Conservation (phyloP, 2,888 invertebrate species). For the Platynereis dumerilii region DNA sequence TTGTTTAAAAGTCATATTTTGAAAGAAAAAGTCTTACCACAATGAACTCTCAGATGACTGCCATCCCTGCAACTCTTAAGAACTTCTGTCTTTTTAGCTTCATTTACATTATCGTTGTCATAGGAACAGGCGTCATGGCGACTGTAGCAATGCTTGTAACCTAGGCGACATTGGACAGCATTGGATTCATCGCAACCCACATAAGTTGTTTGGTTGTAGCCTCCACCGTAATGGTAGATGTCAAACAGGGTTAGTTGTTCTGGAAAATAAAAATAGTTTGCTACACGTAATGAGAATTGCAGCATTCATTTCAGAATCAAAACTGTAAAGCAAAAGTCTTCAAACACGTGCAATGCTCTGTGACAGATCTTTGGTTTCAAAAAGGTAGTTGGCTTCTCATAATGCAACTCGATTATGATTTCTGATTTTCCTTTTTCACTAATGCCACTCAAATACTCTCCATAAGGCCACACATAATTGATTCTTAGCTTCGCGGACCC, state of each 20-base stretch:
- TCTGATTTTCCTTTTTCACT: too few relatives aligned
- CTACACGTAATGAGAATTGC: neutral
- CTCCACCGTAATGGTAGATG: neutral
- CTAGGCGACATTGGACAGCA: conserved; percentile 21
- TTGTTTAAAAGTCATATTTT: too few relatives aligned
- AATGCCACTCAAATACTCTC: too few relatives aligned
- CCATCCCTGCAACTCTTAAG: conserved; percentile 30
- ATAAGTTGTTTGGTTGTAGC: conserved; percentile 8
- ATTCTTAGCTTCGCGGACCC: too few relatives aligned
- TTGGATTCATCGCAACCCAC: conserved; percentile 10
- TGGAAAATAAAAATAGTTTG: neutral
- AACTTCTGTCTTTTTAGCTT: neutral
- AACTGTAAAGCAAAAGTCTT: neutral
- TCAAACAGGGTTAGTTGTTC: neutral
- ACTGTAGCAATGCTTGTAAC: conserved; percentile 18
- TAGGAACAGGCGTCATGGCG: conserved; percentile 22
- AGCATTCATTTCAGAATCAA: neutral
- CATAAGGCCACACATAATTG: too few relatives aligned
- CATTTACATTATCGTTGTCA: conserved; percentile 22
- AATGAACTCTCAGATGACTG: conserved; percentile 26
- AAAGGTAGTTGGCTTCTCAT: too few relatives aligned
- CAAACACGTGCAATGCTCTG: too few relatives aligned
- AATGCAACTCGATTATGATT: too few relatives aligned
- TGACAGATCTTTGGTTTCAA: too few relatives aligned
- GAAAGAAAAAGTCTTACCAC: conserved; percentile 32